phyloP scores from a whole-genome alignment of 1,140 invertebrate genomes.

The Capitella teleta region DNA sequence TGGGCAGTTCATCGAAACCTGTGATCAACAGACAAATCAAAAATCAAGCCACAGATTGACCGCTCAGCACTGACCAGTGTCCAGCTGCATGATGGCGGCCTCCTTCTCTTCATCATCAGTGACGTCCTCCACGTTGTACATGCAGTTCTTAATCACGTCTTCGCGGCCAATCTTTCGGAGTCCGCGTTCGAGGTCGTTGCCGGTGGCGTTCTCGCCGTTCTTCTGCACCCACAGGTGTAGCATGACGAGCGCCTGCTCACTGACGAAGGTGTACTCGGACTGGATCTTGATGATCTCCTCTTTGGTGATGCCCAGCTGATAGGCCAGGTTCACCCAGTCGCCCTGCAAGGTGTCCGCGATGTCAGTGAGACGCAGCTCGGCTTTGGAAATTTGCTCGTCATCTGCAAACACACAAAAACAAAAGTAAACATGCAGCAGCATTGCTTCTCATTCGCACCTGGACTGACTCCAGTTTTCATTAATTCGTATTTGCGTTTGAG shows the following conservation, averaged over 20 bases:
- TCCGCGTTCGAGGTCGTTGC: conserved; percentile 76
- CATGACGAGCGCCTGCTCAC: conserved; percentile 86
- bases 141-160: conserved; percentile 83
- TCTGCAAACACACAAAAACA: not conserved
- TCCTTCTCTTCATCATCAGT: conserved; percentile 70
- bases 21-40: conserved; percentile 6
- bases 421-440: too few relatives aligned
- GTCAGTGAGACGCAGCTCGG: conserved; percentile 74
- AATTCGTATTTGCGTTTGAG: not conserved
- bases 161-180: conserved; percentile 77
- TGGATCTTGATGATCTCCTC: conserved; percentile 79
- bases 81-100: conserved; percentile 60
- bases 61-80: conserved; percentile 24
- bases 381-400: conserved; percentile 42
- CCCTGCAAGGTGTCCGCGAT: conserved; percentile 81
- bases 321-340: conserved; percentile 81
- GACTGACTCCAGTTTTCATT: not conserved
- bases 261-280: conserved; percentile 69
- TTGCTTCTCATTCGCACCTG: too few relatives aligned
- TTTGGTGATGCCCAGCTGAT: conserved; percentile 64
- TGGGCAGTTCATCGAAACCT: conserved; percentile 61
- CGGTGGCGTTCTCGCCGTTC: conserved; percentile 58
- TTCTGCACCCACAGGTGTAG: conserved; percentile 71
- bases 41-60: not conserved
- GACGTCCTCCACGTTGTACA: conserved; percentile 68